Conservation (phyloP, 2,888 invertebrate species). For the Tricholauxania praeusta region DNA sequence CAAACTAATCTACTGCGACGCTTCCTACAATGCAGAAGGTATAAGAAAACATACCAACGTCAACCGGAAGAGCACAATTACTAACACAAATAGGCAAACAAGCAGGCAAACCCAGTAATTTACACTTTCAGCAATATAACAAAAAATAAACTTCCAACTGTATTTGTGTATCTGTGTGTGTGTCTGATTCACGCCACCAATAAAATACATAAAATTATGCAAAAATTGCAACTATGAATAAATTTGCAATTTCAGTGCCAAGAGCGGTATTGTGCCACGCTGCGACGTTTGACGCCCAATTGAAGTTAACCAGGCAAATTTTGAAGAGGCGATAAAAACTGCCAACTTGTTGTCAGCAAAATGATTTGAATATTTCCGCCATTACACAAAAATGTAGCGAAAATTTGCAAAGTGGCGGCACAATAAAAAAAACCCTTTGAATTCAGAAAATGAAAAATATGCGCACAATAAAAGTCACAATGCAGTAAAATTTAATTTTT, state of each 20-base stretch:
- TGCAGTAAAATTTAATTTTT: slow-evolving; percentile 23
- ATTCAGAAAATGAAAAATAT: slow-evolving; percentile 14
- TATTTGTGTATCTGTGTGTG: slow-evolving; percentile 16
- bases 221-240: slow-evolving; percentile 42
- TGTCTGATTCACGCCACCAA: slow-evolving; percentile 8
- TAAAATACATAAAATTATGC: slow-evolving; percentile 38
- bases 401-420: neutral
- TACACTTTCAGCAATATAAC: slow-evolving; percentile 7
- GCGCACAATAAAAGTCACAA: slow-evolving; percentile 28
- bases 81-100: slow-evolving; percentile 2
- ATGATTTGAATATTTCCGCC: slow-evolving; percentile 37
- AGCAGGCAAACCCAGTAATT: slow-evolving; percentile 16
- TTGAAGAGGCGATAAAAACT: slow-evolving; percentile 29
- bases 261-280: too few species aligned
- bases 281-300: slow-evolving; percentile 1
- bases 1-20: neutral
- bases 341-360: slow-evolving; percentile 35
- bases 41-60: slow-evolving; percentile 4
- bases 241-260: slow-evolving; percentile 39
- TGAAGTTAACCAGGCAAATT: neutral
- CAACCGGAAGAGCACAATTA: slow-evolving; percentile 36
- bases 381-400: slow-evolving; percentile 6
- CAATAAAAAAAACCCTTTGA: neutral
- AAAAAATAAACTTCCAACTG: neutral
- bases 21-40: neutral